Base-by-base conservation (phyloP, 2,797 vertebrate genomes). In the Thunnus albacares region DNA sequence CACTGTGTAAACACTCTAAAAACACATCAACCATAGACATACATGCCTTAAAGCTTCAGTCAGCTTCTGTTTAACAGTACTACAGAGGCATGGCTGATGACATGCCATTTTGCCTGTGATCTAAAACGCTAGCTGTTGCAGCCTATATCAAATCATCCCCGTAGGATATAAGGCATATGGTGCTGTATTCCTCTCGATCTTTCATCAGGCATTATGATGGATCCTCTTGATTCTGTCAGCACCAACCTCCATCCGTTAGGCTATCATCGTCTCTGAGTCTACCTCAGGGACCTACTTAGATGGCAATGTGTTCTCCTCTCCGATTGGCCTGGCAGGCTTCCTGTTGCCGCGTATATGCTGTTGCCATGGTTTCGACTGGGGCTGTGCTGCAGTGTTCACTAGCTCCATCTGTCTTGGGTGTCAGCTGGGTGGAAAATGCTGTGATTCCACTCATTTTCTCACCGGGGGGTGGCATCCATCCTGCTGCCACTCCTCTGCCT, bases 391-490 rank as follows among this genome's bases (percentile, higher is more conserved):
- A 88, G 88, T 85, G 75, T 89, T 81, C 57, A 56, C 82, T 80
- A 79, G 85, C 81, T 92, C 92, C 92, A 92, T 94, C 93, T 93
- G 92, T 93, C 90, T 92, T 77, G 78, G 83, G 83, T 90, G 91
- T 93, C 90, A 91, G 85, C 85, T 83, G 89, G 88, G 87, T 86
- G 85, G 86, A 89, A 92, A 89, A 87, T 69, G 80, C 85, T 86
- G 81, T 68, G 84, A 92, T 90, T 93, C 83, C 85, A 85, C 91
- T 93, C 87, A 86, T 91, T 92, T 94, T 91, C 88, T 87, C 83
- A 90, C 53, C 6, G 75, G 90, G 84, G 79, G 84, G 83, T 73
- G 75, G 82, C 77, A 90, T 90, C 81, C 81, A 86, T 88, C 85
- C 82, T 81, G 76, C 77, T 86, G 88, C 78, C 84, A 84, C 66